phyloP scores from a whole-genome alignment of 1,140 invertebrate genomes.

The Pseudomyrmex gracilis region DNA sequence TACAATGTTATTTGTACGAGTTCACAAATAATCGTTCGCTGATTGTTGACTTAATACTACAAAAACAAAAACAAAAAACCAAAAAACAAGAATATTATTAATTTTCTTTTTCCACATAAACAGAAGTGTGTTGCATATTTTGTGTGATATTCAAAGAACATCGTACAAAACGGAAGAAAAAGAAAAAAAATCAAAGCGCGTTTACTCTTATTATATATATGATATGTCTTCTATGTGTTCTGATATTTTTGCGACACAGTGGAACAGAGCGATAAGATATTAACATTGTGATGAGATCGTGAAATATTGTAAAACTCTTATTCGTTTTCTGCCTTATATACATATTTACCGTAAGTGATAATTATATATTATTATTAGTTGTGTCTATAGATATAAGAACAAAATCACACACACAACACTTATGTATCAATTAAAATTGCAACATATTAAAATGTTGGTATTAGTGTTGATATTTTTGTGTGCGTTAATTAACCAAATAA shows the following conservation, averaged over 20 bases:
- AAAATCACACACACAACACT: conserved; percentile 72
- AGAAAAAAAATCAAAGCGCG: conserved; percentile 71
- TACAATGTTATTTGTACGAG: no score
- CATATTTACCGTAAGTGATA: conserved; percentile 80
- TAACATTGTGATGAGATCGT: conserved; percentile 69
- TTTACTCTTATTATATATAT: conserved; percentile 15
- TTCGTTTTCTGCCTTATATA: conserved; percentile 80
- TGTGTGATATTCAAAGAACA: conserved; percentile 55
- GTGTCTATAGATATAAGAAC: conserved; percentile 82
- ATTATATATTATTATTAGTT: conserved; percentile 77
- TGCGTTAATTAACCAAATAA: no score
- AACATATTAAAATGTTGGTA: conserved; percentile 84
- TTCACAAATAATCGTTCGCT: no score
- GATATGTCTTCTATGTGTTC: conserved; percentile 66
- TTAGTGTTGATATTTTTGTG: conserved; percentile 59
- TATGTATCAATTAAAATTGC: conserved; percentile 82
- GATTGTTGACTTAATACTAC: no score
- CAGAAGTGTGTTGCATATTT: conserved; percentile 31
- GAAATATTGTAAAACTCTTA: conserved; percentile 76
- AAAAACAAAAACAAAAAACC: no score
- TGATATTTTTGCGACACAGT: conserved; percentile 48
- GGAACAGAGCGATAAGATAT: conserved; percentile 66
- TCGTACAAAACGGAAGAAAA: conserved; percentile 63
- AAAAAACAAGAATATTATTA: no score
- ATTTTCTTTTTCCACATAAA: conserved; percentile 5